phyloP scores from a whole-genome alignment of 2,113 vertebrate genomes.

The Turnix velox region DNA sequence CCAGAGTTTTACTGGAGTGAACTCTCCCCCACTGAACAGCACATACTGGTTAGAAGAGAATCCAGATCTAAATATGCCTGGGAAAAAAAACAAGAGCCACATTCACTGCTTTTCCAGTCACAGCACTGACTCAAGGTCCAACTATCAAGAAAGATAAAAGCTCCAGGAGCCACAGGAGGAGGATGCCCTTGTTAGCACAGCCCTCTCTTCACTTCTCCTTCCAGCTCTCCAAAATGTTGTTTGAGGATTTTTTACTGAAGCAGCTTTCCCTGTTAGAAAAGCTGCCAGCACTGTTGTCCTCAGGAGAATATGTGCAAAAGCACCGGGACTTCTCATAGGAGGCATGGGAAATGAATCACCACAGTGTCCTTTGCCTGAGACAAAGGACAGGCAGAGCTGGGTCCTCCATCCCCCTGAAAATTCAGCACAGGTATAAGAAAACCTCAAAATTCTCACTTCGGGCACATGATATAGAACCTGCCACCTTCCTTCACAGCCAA shows the following conservation, averaged over 20 bases:
- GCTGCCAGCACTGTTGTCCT: not conserved
- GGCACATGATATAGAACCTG: not conserved
- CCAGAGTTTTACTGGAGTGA: not conserved
- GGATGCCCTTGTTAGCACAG: not conserved
- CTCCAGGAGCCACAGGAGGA: not conserved
- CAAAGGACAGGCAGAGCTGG: not conserved
- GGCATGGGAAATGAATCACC: not conserved
- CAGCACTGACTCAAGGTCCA: not conserved
- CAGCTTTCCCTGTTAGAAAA: not conserved
- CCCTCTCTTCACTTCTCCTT: not conserved
- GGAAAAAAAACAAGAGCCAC: not conserved
- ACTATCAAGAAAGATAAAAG: not conserved
- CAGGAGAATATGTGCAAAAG: not conserved
- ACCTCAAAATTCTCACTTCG: not conserved
- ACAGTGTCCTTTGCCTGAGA: not conserved
- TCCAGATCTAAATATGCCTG: not conserved
- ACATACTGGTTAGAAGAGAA: not conserved
- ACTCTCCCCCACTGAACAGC: not conserved
- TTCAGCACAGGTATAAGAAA: not conserved
- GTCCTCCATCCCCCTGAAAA: not conserved
- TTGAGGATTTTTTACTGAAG: not conserved
- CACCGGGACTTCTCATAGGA: not conserved
- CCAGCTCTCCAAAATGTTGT: not conserved
- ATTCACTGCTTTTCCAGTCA: not conserved
- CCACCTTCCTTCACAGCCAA: not conserved